phyloP scores from a whole-genome alignment of 2,888 invertebrate genomes.

The Andrena hattorfiana region DNA sequence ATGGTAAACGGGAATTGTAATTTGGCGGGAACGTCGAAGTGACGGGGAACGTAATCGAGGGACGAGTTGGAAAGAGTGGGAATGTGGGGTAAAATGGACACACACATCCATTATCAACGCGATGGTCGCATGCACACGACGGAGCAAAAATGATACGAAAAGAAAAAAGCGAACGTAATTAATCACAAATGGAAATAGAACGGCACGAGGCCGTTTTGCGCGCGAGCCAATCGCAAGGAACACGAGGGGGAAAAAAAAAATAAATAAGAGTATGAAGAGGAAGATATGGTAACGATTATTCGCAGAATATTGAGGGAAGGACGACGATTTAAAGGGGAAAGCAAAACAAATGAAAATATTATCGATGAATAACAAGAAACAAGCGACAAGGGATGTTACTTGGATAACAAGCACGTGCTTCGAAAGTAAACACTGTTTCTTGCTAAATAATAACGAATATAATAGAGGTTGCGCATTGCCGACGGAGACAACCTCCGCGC shows the following conservation, averaged over 20 bases:
- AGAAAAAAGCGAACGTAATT: constrained; percentile 28
- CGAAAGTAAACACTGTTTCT: constrained; percentile 68
- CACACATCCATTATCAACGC: constrained; percentile 59
- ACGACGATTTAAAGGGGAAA: constrained; percentile 34
- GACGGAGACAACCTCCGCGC: constrained; percentile 80
- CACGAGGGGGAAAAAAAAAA: constrained; percentile 10
- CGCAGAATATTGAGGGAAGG: constrained; percentile 29
- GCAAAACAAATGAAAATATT: constrained; percentile 41
- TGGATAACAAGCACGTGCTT: constrained; percentile 75
- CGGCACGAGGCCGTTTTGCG: constrained; percentile 72
- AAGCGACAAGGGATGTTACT: constrained; percentile 69
- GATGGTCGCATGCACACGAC: constrained; percentile 79
- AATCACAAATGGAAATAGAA: constrained; percentile 63
- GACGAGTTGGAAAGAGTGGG: constrained; percentile 1
- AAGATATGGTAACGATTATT: constrained; percentile 22
- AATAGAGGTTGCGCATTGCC: constrained; percentile 78
- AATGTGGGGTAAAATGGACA: constrained; percentile 29
- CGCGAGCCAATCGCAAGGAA: constrained; percentile 45
- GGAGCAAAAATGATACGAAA: constrained; percentile 71
- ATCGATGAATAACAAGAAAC: constrained; percentile 53
- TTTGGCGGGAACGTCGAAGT: neutral
- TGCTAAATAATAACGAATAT: constrained; percentile 64
- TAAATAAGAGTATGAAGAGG: neutral
- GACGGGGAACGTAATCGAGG: neutral
- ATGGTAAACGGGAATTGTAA: constrained; percentile 34